Base-by-base conservation (phyloP, 2,888 invertebrate species). In the Troides helena region DNA sequence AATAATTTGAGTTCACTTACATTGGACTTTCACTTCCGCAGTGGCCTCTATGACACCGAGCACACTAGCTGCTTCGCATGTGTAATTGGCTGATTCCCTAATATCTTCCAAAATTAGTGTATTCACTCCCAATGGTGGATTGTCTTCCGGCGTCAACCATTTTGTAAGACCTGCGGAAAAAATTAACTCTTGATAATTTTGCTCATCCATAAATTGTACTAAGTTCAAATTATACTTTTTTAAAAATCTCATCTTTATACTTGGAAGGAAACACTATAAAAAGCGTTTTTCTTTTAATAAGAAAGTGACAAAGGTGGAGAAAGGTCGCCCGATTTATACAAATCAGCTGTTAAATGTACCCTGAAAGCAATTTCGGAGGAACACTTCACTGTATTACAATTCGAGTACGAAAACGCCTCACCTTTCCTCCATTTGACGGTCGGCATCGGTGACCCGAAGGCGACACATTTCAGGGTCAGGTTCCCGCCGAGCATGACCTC, bases 381-480 rank as follows among this genome's bases (percentile, higher is more conserved):
- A 18, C 56, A 43, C 62, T 62, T 62, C 25, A 43, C 36, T 57
- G 39, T 25, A 62, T 62, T 43, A 67, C 43, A 62, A 57, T 21
- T 57, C 23, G 62, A 57, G 61, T 62, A 68, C 58, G 58, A 61
- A 53, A 61, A 36, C 39, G 46, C 3, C 70, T 68, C 79, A 94
- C 95, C 97, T 92, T 97, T 96, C 76, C 96, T 95, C 98, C 98
- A 98, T 89, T 98, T 98, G 68, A 99, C 99, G 78, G 95, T 96
- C 1, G 99, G 99, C 99, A 99, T 99, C 8, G 99, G 99, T 0
- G 99, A 98, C 25, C 99, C 99, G 46, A 98, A 97, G 14, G 99
- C 99, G 68, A 99, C 98, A 87, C 99, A 99, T 70, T 98, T 98
- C 75, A 99, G 93, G 86, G 98, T 99, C 77, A 99, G 93, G 83